Base-by-base conservation (phyloP, 2,888 invertebrate genomes). In the Cyrtodaria siliqua region DNA sequence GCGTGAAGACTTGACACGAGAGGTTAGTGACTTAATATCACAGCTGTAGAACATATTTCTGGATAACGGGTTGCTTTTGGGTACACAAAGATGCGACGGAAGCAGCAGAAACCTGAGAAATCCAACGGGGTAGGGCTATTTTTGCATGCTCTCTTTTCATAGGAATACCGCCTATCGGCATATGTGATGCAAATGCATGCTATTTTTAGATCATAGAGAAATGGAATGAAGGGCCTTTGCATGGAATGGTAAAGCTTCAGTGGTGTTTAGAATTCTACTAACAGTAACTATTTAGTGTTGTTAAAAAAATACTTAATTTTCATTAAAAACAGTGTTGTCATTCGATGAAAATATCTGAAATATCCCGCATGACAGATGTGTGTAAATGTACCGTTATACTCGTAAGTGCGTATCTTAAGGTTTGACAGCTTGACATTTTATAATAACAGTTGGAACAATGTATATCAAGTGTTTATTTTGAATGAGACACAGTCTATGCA, bases 91-190 rank as follows among this genome's bases (percentile, higher is more conserved):
- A 80, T 80, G 80, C 68, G 80, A 52, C 68, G 61, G 47, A 80
- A 80, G 23, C 80, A 80, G 67, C 63, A 53, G 64, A 80, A 76
- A 72, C 80, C 80, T 52, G 80, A 69, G 47, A 80, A 80, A 69
- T 40, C 76, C 23, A 67, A 69, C 70, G 80, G 80, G 80, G 80
- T 80, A 80, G 66, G 80, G 72, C 61, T 29, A 55, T 55, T 42
- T 53, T 68, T 59, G 56, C 56, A 56, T 60, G 49, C 16, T 9
- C 42, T n/a, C 18, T 55, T 64, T 44, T 40, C 23, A 59, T 59
- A 27, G 59, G 59, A 47, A 59, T 44, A 52, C 50, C 68, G n/a
- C n/a, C n/a, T n/a, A n/a, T n/a, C n/a, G n/a, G n/a, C n/a, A 60
- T 68, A 59, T 60, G 59, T 68, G 60, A 18, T 33, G 26, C 12